These are phyloP conservation scores for Ammodytes dubius DNA, from an alignment of 2,113 vertebrate species.

Conservation along the genomic window DNA sequence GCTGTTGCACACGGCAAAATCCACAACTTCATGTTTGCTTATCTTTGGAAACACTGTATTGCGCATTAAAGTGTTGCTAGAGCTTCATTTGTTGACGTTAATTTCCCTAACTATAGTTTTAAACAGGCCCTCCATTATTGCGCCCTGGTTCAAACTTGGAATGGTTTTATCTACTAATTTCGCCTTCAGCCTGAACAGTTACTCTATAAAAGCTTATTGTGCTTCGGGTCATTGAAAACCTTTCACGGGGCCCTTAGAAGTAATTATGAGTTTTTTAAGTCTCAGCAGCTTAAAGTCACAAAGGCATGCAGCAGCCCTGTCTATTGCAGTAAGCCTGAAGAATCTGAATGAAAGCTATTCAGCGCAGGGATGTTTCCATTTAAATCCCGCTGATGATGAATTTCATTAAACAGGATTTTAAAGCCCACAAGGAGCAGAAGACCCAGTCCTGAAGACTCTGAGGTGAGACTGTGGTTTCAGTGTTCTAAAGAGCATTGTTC, in stretches of 20 bases:
- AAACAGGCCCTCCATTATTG: constrained; percentile 35
- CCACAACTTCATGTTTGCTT: constrained; percentile 11
- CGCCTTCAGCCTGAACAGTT: constrained; percentile 21
- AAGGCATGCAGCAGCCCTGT: constrained; percentile 33
- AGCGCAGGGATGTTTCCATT: not conserved
- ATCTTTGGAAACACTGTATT: constrained; percentile 40
- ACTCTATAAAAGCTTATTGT: constrained; percentile 56
- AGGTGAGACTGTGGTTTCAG: not conserved
- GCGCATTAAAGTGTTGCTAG: constrained; percentile 15
- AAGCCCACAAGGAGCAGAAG: not conserved
- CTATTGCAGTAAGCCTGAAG: not conserved
- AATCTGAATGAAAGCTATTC: constrained; percentile 23
- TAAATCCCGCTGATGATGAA: constrained; percentile 29
- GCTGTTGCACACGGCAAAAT: constrained; percentile 15
- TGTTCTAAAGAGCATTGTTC: not conserved
- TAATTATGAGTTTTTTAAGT: constrained; percentile 61
- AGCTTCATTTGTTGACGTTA: constrained; percentile 55
- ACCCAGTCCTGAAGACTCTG: not conserved
- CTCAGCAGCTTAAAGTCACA: constrained; percentile 46
- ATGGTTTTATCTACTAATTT: constrained; percentile 46
- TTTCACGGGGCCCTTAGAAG: constrained; percentile 27
- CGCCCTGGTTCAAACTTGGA: constrained; percentile 28
- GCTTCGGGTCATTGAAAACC: constrained; percentile 57
- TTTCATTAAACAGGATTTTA: constrained; percentile 38
- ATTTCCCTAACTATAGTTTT: constrained; percentile 47